Percentiles rank a stretch among this genome's conserved stretches.
Evolutionary conservation across 2,113 vertebrate genomes (phyloP).

Genomic region (Girardinichthys multiradiatus): DNA sequence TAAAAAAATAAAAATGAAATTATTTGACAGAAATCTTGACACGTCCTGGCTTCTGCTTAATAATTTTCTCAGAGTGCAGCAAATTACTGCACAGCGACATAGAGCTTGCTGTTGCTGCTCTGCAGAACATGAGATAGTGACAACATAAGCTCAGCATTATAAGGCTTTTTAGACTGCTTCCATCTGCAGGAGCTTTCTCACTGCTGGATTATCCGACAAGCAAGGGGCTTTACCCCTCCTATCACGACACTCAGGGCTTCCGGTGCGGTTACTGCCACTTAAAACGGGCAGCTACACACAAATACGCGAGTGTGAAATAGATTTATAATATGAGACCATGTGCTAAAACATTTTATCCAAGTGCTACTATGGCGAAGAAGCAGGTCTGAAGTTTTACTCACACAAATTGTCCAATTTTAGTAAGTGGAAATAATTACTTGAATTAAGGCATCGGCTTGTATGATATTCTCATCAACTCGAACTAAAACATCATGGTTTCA

Average conservation of each 20-base stretch:
- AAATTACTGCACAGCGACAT: conserved; percentile 60
- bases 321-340: conserved; percentile 26
- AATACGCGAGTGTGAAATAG: conserved; percentile 25
- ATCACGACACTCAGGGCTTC: conserved; percentile 70
- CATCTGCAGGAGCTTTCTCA: conserved; percentile 80
- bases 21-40: conserved; percentile 35
- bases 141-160: conserved; percentile 83
- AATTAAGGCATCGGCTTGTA: no score
- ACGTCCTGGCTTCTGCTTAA: conserved; percentile 36
- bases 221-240: conserved; percentile 75
- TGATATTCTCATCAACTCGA: no score
- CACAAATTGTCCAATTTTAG: background rate
- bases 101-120: conserved; percentile 55
- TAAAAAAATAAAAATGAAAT: conserved; percentile 6
- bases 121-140: conserved; percentile 75
- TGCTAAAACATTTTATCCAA: conserved; percentile 13
- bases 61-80: conserved; percentile 49
- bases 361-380: background rate
- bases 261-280: conserved; percentile 64
- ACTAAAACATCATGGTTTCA: no score
- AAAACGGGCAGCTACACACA: conserved; percentile 54
- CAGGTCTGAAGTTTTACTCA: background rate
- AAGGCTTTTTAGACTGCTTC: conserved; percentile 78
- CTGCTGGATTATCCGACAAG: conserved; percentile 81
- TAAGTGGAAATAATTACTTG: no score